phyloP scores from a whole-genome alignment of 2,797 vertebrate species.

The Podarcis lilfordi region DNA sequence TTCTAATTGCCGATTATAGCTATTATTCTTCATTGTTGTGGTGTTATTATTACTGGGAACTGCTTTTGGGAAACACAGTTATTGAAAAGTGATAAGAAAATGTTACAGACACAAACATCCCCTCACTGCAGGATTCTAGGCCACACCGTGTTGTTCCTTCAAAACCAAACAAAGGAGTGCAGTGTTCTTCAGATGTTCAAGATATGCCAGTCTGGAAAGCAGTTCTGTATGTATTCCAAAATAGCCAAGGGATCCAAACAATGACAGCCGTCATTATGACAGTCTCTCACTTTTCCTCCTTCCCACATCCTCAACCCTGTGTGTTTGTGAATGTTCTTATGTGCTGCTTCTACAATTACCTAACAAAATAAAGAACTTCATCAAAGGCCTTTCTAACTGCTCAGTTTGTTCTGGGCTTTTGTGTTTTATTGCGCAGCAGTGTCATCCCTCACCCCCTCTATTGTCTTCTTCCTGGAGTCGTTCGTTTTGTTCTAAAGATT shows the following conservation, averaged over 20 bases:
- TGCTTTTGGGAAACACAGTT: background rate
- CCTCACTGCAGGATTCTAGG: background rate
- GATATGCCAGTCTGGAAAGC: background rate
- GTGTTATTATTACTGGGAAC: background rate
- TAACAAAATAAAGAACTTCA: background rate
- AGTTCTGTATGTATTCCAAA: background rate
- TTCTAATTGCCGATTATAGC: background rate
- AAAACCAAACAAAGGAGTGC: background rate
- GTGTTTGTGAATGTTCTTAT: too few species aligned
- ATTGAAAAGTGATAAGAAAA: background rate
- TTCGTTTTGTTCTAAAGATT: background rate
- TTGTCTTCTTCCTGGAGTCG: background rate
- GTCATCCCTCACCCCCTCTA: background rate
- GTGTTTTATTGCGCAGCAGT: background rate
- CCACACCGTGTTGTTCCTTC: background rate
- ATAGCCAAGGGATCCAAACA: background rate
- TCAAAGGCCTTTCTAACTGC: background rate
- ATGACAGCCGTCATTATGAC: too few species aligned
- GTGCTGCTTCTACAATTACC: too few species aligned
- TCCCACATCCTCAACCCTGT: too few species aligned
- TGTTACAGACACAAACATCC: background rate
- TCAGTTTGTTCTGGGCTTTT: background rate
- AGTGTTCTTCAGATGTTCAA: background rate
- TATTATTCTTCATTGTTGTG: background rate
- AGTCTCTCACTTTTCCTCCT: background rate